Evolutionary conservation across 2,888 invertebrate species (phyloP).

Genomic region (Chrysolina oricalcia): DNA sequence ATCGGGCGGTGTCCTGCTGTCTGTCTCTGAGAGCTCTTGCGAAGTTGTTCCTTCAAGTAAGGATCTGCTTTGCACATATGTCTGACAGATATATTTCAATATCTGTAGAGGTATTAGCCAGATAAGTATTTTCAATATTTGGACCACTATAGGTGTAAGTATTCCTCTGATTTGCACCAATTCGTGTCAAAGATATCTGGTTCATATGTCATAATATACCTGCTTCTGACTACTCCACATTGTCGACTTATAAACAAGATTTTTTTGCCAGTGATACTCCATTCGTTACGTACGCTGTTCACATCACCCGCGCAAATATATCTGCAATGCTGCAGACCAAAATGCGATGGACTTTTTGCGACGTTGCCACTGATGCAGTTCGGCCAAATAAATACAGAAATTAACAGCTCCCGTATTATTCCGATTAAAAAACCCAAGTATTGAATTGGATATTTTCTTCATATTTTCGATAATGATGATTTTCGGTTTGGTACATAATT

Average conservation of each 20-base stretch:
- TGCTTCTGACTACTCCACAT: background rate
- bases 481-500: too few species aligned
- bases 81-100: too few species aligned
- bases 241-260: background rate
- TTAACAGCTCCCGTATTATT: background rate
- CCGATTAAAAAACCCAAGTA: background rate
- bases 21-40: too few species aligned
- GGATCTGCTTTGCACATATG: too few species aligned
- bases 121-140: too few species aligned
- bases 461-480: too few species aligned
- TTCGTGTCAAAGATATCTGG: background rate
- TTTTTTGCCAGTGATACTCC: background rate
- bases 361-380: conserved; percentile 1
- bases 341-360: background rate
- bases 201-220: background rate
- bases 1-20: too few species aligned
- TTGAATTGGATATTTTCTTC: background rate
- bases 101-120: too few species aligned
- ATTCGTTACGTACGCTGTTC: background rate
- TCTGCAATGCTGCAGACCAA: too few species aligned
- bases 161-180: too few species aligned
- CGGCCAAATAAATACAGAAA: background rate
- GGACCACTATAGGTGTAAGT: too few species aligned
- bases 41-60: too few species aligned
- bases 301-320: background rate